A percentile compares a stretch with the other conserved stretches of the same genome.
These are phyloP conservation scores for Anadara kagoshimensis DNA, from an alignment of 1,140 invertebrate species.

Conservation along the genomic window DNA sequence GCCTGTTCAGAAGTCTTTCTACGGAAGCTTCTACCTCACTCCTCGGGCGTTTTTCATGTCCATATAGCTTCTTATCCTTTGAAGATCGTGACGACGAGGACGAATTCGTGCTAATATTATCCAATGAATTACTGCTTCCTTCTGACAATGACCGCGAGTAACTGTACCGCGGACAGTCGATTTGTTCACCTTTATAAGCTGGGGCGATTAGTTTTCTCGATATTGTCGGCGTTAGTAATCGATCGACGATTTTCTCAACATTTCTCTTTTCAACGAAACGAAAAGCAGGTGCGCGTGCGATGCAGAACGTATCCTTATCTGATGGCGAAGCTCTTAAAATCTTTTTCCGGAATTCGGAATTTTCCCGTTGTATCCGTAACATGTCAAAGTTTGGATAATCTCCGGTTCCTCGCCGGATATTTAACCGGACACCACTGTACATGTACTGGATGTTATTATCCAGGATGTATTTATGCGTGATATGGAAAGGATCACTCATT, in stretches of 20 bases:
- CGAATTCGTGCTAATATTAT: no score
- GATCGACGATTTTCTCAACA: conserved; percentile 21
- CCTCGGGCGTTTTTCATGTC: conserved; percentile 25
- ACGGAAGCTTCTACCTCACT: conserved; percentile 25
- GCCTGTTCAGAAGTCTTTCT: conserved; percentile 25
- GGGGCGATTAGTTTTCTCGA: conserved; percentile 28
- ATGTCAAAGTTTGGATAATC: conserved; percentile 46
- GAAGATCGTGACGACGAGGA: no score
- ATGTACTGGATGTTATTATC: conserved; percentile 41
- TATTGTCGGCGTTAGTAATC: conserved; percentile 35
- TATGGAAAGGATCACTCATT: conserved; percentile 38
- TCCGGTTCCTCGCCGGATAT: conserved; percentile 31
- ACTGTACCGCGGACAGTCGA: conserved; percentile 22
- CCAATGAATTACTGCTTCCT: conserved; percentile 21
- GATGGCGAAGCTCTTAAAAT: conserved; percentile 19
- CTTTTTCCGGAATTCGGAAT: conserved; percentile 30
- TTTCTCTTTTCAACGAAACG: conserved; percentile 12
- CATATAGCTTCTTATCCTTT: conserved; percentile 23
- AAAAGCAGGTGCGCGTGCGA: conserved; percentile 32
- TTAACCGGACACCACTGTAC: conserved; percentile 33
- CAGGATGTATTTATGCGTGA: conserved; percentile 40
- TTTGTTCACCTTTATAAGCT: conserved; percentile 15
- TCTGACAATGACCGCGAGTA: no score
- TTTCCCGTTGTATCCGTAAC: conserved; percentile 34
- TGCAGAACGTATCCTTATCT: conserved; percentile 9